A percentile compares a stretch with the other conserved stretches of the same genome.
Evolutionary conservation across 2,797 vertebrate species (phyloP).

Genomic region (Lutjanus campechanus): DNA sequence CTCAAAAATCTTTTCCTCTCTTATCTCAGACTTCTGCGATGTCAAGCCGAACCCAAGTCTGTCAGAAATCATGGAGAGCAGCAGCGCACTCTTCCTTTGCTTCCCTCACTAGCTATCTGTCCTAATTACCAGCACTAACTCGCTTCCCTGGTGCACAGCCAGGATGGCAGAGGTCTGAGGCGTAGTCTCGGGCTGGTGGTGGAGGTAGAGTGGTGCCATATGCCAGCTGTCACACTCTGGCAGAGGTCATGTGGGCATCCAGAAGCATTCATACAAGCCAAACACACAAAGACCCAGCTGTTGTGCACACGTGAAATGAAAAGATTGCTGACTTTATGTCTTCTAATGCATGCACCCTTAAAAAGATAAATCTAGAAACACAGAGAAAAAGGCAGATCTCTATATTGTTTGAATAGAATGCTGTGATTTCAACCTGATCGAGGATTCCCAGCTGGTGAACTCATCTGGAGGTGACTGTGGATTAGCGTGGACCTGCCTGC

Average conservation of each 20-base stretch:
- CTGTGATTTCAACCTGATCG: constrained; percentile 33
- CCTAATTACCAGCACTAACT: constrained; percentile 74
- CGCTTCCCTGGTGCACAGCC: constrained; percentile 67
- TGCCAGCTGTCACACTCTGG: constrained; percentile 73
- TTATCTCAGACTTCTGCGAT: constrained; percentile 27
- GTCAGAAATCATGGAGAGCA: constrained; percentile 41
- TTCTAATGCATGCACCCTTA: neutral
- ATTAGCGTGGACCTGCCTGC: constrained; percentile 55
- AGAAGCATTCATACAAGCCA: constrained; percentile 21
- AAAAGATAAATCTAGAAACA: neutral
- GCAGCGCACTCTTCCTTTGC: constrained; percentile 30
- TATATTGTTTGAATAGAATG: neutral
- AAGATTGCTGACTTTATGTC: neutral
- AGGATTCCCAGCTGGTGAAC: constrained; percentile 24
- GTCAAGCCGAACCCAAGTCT: constrained; percentile 43
- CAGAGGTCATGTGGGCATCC: constrained; percentile 62
- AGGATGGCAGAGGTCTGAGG: constrained; percentile 70
- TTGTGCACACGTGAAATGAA: neutral
- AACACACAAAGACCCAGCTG: constrained; percentile 21
- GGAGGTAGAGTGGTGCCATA: constrained; percentile 66
- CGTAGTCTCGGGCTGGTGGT: constrained; percentile 53
- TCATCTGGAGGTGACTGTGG: constrained; percentile 44
- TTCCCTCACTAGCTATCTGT: constrained; percentile 49
- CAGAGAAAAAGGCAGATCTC: neutral
- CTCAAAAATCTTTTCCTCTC: constrained; percentile 19